Evolutionary conservation across 2,113 vertebrate genomes (phyloP).

Genomic region (Lagopus muta): DNA sequence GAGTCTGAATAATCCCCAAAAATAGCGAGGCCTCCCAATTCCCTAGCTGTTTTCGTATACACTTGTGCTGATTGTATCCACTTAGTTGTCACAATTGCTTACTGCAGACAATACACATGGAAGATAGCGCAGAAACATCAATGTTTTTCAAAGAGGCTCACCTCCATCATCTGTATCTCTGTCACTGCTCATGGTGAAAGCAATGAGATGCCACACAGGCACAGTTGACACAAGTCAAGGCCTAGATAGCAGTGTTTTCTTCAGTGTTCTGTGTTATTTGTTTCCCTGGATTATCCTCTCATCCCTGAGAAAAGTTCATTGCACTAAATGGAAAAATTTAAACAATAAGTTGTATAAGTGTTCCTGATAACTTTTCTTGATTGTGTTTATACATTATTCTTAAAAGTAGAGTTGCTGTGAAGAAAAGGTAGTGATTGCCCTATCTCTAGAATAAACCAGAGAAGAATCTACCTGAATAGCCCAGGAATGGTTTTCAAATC

Average conservation of each 20-base stretch:
- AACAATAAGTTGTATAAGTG: background rate
- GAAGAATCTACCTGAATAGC: background rate
- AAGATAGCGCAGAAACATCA: background rate
- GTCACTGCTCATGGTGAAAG: background rate
- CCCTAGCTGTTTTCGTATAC: background rate
- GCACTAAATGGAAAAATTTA: background rate
- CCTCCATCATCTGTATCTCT: accelerated
- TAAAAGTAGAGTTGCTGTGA: background rate
- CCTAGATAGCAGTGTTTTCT: background rate
- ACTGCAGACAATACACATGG: background rate
- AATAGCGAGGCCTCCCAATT: background rate
- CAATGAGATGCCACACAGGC: no score
- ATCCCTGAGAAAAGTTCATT: background rate
- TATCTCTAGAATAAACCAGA: background rate
- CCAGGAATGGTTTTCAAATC: background rate
- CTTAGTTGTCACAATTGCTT: background rate
- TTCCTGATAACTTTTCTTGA: background rate
- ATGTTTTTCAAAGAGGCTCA: background rate
- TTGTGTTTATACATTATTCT: background rate
- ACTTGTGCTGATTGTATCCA: background rate
- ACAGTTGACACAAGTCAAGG: background rate
- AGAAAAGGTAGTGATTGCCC: background rate
- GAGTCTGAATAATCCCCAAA: background rate
- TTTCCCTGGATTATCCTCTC: background rate
- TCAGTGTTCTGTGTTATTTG: background rate